A percentile compares a stretch with the other conserved stretches of the same genome.
These are phyloP conservation scores for Melitaea cinxia DNA, from an alignment of 1,140 invertebrate genomes.

Conservation along the genomic window DNA sequence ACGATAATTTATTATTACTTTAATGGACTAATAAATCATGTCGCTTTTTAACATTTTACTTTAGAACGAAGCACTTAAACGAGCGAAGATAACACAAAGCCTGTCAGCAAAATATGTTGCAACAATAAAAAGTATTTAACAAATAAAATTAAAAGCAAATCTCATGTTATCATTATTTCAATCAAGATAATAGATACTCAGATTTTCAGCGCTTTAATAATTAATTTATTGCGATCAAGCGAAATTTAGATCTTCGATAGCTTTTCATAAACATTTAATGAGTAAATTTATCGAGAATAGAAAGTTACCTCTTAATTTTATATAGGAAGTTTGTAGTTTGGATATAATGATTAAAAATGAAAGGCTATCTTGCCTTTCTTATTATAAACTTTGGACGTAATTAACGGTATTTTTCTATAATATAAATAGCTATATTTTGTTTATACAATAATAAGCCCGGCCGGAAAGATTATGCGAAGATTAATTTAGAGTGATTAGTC, in stretches of 20 bases:
- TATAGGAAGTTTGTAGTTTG: conserved; percentile 10
- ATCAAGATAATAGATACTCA: conserved; percentile 43
- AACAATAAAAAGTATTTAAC: conserved; percentile 20
- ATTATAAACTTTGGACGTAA: too few species aligned
- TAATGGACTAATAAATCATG: conserved; percentile 16
- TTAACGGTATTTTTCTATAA: too few species aligned
- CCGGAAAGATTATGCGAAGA: too few species aligned
- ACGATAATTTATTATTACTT: conserved; percentile 4
- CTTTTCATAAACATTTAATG: conserved; percentile 27
- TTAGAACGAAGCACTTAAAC: conserved; percentile 6
- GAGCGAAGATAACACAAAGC: conserved; percentile 1
- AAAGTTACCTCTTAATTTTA: conserved; percentile 54
- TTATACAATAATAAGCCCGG: too few species aligned
- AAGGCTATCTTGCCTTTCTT: background rate
- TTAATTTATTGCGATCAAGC: conserved; percentile 41
- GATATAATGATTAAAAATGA: conserved; percentile 8
- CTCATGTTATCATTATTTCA: conserved; percentile 25
- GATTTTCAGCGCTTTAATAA: conserved; percentile 50
- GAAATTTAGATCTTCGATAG: conserved; percentile 39
- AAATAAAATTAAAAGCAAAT: conserved; percentile 22
- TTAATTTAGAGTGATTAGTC: too few species aligned
- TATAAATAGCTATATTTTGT: too few species aligned
- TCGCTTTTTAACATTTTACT: conserved; percentile 11
- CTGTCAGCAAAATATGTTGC: background rate
- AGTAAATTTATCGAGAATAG: conserved; percentile 53